Percentiles rank a stretch among this genome's conserved stretches.
Conservation (phyloP, 2,888 invertebrate genomes). For the Hypolimnas misippus region DNA sequence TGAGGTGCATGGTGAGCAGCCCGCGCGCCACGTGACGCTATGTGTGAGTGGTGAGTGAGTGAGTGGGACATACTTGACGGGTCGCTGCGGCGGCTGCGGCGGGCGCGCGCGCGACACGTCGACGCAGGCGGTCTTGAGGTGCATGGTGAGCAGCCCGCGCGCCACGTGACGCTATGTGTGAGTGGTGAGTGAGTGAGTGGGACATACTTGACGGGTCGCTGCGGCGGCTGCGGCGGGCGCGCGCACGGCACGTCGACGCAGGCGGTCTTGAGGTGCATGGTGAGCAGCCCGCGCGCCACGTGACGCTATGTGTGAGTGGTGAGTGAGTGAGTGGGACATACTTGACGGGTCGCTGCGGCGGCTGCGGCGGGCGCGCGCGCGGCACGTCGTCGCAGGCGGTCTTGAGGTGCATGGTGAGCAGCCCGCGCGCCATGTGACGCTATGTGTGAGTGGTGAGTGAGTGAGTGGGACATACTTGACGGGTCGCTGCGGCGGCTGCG, state of each 20-base stretch:
- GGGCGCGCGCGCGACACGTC: neutral
- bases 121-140: slow-evolving; percentile 1
- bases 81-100: neutral
- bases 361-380: neutral
- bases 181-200: neutral
- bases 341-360: neutral
- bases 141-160: slow-evolving; percentile 5
- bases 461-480: no score
- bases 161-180: no score
- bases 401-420: no score
- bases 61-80: neutral
- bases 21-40: no score
- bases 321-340: neutral
- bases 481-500: no score
- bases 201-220: neutral
- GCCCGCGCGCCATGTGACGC: no score
- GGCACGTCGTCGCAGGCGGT: neutral
- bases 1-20: no score
- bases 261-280: slow-evolving; percentile 4
- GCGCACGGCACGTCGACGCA: neutral
- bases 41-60: no score
- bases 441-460: no score
- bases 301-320: neutral
- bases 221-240: slow-evolving; percentile 4
- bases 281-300: no score